A percentile compares a stretch with the other conserved stretches of the same genome.
Conservation (phyloP, 2,888 invertebrate genomes). For the Ernsta delagoae region DNA sequence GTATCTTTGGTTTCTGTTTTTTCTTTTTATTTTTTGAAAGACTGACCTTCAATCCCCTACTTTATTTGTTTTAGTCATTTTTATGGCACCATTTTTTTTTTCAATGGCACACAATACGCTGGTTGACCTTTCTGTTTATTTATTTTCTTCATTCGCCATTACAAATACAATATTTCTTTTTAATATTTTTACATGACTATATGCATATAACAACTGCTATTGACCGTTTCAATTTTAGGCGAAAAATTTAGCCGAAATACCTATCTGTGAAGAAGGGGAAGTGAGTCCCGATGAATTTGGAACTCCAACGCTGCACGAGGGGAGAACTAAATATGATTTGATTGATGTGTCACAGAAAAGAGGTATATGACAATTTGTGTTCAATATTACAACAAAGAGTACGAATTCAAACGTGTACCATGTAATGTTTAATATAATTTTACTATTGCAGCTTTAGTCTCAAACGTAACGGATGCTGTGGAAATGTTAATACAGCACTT, state of each 20-base stretch:
- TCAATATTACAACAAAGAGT: background rate
- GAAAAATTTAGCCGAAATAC: conserved; percentile 86
- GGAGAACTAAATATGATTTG: conserved; percentile 75
- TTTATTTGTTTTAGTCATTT: conserved; percentile 1
- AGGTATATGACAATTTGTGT: conserved; percentile 56
- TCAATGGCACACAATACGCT: conserved; percentile 35
- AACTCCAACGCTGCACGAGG: conserved; percentile 77
- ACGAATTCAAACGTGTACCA: too few relatives aligned
- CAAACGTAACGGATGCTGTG: conserved; percentile 90
- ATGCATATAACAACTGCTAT: conserved; percentile 27
- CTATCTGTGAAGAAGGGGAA: conserved; percentile 87
- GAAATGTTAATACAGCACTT: conserved; percentile 90
- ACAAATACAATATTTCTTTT: conserved; percentile 6
- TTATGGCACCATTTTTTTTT: conserved; percentile 27
- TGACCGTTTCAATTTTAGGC: conserved; percentile 61
- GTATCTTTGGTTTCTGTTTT: conserved; percentile 72
- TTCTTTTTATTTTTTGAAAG: conserved; percentile 48
- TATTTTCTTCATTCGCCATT: conserved; percentile 41
- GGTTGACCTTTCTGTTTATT: conserved; percentile 37
- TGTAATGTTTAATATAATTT: conserved; percentile 6
- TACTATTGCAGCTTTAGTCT: conserved; percentile 86
- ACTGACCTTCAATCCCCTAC: conserved; percentile 26
- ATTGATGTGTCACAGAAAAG: conserved; percentile 86
- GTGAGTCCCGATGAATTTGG: conserved; percentile 85
- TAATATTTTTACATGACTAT: too few relatives aligned